A percentile compares a stretch with the other conserved stretches of the same genome.
These are phyloP conservation scores for Selene dorsalis DNA, from an alignment of 2,797 vertebrate genomes.

Conservation along the genomic window DNA sequence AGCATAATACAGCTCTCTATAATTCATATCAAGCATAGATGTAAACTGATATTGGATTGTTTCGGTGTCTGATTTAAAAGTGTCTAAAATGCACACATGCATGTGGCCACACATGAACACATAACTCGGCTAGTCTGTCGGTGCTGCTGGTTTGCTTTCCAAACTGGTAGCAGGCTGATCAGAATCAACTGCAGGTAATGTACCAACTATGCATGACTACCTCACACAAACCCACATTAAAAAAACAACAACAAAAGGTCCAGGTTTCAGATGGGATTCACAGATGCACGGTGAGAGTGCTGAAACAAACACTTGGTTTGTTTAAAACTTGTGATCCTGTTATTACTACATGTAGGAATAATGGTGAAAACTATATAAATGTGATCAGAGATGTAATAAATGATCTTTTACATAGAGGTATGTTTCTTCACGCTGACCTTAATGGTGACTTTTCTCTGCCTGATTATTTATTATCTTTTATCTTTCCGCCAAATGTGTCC, in stretches of 20 bases:
- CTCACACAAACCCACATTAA: too few species aligned
- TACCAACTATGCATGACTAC: too few species aligned
- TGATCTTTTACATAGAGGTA: conserved; percentile 4
- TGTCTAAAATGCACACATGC: too few species aligned
- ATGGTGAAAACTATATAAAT: conserved; percentile 2
- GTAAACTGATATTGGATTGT: too few species aligned
- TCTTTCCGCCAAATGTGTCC: conserved; percentile 52
- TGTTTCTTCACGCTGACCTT: conserved; percentile 46
- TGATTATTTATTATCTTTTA: conserved; percentile 54
- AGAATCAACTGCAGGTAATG: too few species aligned
- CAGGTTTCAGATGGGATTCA: conserved; percentile 14
- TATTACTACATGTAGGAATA: background rate
- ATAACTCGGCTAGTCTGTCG: too few species aligned
- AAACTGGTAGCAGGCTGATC: too few species aligned
- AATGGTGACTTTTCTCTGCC: conserved; percentile 35
- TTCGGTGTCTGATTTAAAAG: too few species aligned
- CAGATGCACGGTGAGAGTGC: conserved; percentile 1
- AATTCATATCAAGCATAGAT: too few species aligned
- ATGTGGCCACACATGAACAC: too few species aligned
- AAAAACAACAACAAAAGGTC: background rate
- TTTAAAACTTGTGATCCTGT: conserved; percentile 1
- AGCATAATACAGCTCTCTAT: too few species aligned
- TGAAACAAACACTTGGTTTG: background rate
- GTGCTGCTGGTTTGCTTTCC: too few species aligned
- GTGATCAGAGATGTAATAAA: background rate